A percentile compares a stretch with the other conserved stretches of the same genome.
Evolutionary conservation across 2,888 invertebrate species (phyloP).

Genomic region (Euproctis similis): DNA sequence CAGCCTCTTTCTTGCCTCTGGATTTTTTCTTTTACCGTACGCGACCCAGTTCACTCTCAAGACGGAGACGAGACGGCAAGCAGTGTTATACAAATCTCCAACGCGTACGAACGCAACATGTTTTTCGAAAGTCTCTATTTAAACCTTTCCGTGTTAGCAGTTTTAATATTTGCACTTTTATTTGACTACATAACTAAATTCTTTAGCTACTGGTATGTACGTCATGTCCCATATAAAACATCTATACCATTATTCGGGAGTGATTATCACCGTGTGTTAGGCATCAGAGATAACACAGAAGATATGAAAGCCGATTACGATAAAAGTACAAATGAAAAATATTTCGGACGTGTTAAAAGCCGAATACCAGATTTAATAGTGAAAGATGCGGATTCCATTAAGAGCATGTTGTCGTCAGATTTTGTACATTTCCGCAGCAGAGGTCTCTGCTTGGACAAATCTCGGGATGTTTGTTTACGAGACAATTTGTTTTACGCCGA

Average conservation of each 20-base stretch:
- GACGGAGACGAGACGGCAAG: constrained; percentile 24
- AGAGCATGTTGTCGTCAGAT: constrained; percentile 64
- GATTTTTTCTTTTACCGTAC: constrained; percentile 47
- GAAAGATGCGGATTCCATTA: constrained; percentile 58
- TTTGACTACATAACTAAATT: constrained; percentile 66
- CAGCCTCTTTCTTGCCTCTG: constrained; percentile 13
- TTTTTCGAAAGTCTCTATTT: constrained; percentile 66
- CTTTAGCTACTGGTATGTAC: constrained; percentile 68
- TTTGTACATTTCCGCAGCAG: constrained; percentile 66
- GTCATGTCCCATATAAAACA: constrained; percentile 56
- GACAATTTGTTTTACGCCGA: constrained; percentile 71
- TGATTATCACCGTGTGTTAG: constrained; percentile 56
- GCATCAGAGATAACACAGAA: constrained; percentile 47
- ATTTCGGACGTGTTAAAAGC: constrained; percentile 56
- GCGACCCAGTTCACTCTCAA: constrained; percentile 43
- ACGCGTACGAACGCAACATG: constrained; percentile 57
- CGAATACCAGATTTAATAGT: constrained; percentile 65
- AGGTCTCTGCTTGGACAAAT: constrained; percentile 68
- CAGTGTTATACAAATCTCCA: constrained; percentile 46
- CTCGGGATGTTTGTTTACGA: constrained; percentile 71
- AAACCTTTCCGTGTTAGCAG: constrained; percentile 43
- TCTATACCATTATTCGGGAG: constrained; percentile 57
- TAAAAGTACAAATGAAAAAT: constrained; percentile 48
- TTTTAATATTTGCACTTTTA: constrained; percentile 49
- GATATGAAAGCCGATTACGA: constrained; percentile 51